Conservation (phyloP, 1,140 invertebrate genomes). For the Matsumurasca onukii region DNA sequence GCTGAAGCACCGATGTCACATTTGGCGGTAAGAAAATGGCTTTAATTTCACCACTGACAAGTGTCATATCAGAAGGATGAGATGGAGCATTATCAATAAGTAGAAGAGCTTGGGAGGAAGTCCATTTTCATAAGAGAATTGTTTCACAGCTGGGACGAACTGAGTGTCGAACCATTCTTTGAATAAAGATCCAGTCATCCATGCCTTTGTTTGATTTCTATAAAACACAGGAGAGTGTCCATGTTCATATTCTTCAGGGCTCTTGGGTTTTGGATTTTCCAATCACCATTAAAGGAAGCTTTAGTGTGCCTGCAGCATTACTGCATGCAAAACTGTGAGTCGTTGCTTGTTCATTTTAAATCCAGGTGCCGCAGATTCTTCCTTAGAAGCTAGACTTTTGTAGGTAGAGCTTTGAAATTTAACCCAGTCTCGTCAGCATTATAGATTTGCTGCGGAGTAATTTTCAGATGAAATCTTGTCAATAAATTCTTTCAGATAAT, state of each 20-base stretch:
- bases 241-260: slow-evolving; percentile 38
- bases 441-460: too few species aligned
- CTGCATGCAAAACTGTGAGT: slow-evolving; percentile 34
- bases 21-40: slow-evolving; percentile 49
- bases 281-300: slow-evolving; percentile 36
- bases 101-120: too few species aligned
- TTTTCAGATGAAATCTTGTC: background rate
- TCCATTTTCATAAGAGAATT: too few species aligned
- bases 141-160: too few species aligned
- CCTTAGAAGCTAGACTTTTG: slow-evolving; percentile 23
- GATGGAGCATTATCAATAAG: too few species aligned
- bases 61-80: slow-evolving; percentile 37
- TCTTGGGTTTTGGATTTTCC: slow-evolving; percentile 41
- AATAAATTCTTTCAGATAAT: background rate
- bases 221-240: slow-evolving; percentile 38
- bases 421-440: slow-evolving; percentile 38
- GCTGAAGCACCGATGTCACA: too few species aligned
- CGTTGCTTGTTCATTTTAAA: slow-evolving; percentile 36
- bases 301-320: slow-evolving; percentile 41
- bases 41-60: slow-evolving; percentile 40
- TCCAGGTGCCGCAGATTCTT: slow-evolving; percentile 22
- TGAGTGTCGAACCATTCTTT: slow-evolving; percentile 42
- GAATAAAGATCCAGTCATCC: slow-evolving; percentile 42
- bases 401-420: slow-evolving; percentile 33
- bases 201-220: slow-evolving; percentile 40